Conservation (phyloP, 2,888 invertebrate species). For the Spisula subtruncata region DNA sequence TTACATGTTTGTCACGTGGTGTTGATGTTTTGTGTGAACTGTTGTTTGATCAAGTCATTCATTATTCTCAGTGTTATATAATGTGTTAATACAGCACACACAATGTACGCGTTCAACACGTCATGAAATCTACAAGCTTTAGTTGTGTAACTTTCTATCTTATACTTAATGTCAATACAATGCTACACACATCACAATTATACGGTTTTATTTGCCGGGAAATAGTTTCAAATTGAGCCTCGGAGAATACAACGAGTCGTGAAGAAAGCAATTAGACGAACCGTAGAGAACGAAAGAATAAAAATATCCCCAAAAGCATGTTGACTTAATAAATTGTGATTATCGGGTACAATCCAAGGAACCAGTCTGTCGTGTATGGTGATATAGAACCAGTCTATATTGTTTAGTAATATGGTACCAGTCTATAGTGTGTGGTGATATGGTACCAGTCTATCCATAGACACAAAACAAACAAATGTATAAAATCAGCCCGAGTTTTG, state of each 20-base stretch:
- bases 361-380: background rate
- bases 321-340: background rate
- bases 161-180: background rate
- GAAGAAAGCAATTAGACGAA: background rate
- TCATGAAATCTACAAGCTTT: background rate
- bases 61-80: too few relatives aligned
- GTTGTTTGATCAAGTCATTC: too few relatives aligned
- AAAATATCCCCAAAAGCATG: background rate
- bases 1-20: too few relatives aligned
- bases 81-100: too few relatives aligned
- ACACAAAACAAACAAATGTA: too few relatives aligned
- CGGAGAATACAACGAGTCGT: background rate
- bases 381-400: too few relatives aligned
- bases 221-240: background rate
- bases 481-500: too few relatives aligned
- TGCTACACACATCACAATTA: background rate
- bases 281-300: background rate
- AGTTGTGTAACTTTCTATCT: background rate
- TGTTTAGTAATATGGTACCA: too few relatives aligned
- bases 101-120: background rate
- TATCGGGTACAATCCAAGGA: background rate
- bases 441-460: too few relatives aligned
- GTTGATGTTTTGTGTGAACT: too few relatives aligned
- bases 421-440: too few relatives aligned
- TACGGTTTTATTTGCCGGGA: background rate